Base-by-base conservation (phyloP, 2,888 invertebrate genomes). In the Agonopterix heracliana region DNA sequence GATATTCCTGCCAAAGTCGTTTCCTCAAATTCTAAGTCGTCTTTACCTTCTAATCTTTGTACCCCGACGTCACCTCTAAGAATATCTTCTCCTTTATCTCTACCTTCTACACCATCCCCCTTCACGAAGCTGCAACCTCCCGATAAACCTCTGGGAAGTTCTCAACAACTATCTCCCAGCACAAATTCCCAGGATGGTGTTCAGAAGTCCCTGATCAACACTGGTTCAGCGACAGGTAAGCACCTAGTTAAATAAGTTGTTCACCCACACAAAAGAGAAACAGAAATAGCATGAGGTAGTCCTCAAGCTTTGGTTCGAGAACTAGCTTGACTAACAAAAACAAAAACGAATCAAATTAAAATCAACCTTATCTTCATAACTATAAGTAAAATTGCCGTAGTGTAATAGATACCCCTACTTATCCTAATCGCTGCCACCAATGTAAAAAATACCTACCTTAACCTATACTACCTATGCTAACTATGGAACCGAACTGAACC, bases 201-300 rank as follows among this genome's bases (percentile, higher is more conserved):
- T 38, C 56, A 54, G 54, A 73, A 67, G 44, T 52, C 63, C 3
- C 52, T 68, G 4, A 55, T 65, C 54, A 77, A 81, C 52, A 54
- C 71, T 10, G 78, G 83, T 36, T 88, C 87, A 1, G 83, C 87
- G 48, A 88, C 87, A 13, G 87, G 87, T 87, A 61, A 79, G 86
- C 76, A 42, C 45, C 48, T 44, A 34, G 11, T 34, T 44, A 44
- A 43, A 26, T 26, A 5, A 26, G 26, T 17, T 26, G 26, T 26
- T 26, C 26, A 26, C 26, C 5, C 26, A 5, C 26, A 26, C 5
- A 5, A 26, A 26, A 26, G 3, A 3, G 26, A 26, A 26, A 5
- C 26, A 26, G 7, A 26, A 26, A 26, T 26, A 26, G 26, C 26
- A 26, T 26, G 26, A 26, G 26, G n/a, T n/a, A n/a, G n/a, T n/a